phyloP scores from a whole-genome alignment of 2,113 vertebrate species.

The Tachysurus fulvidraco region DNA sequence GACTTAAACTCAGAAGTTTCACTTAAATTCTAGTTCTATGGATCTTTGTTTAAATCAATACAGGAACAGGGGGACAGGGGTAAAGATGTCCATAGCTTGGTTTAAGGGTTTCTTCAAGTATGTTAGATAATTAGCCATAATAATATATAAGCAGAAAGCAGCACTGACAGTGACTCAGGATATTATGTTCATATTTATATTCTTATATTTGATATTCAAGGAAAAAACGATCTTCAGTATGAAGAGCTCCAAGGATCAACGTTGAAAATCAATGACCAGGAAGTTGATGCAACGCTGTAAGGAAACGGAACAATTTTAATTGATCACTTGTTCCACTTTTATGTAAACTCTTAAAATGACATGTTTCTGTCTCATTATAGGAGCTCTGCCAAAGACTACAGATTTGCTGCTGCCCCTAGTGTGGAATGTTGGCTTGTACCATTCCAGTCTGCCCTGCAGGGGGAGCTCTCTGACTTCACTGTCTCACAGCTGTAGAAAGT shows the following conservation, averaged over 20 bases:
- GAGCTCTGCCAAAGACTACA: slow-evolving; percentile 43
- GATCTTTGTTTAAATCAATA: not conserved
- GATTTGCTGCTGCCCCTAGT: not conserved
- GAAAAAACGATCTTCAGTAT: slow-evolving; percentile 29
- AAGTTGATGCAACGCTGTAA: not conserved
- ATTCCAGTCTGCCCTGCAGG: slow-evolving; percentile 40
- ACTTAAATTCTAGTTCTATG: not conserved
- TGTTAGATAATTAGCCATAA: too few species aligned
- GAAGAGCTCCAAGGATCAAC: slow-evolving; percentile 21
- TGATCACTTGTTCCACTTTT: not conserved
- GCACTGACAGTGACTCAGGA: not conserved
- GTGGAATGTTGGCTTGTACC: slow-evolving; percentile 50
- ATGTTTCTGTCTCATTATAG: slow-evolving; percentile 32
- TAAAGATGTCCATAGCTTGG: not conserved
- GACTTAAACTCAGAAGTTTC: not conserved
- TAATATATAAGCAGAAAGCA: not conserved
- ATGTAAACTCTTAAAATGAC: too few species aligned
- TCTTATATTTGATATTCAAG: slow-evolving; percentile 17
- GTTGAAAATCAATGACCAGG: slow-evolving; percentile 22
- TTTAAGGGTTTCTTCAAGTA: not conserved
- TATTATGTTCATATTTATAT: too few species aligned
- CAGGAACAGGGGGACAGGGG: too few species aligned
- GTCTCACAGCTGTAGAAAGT: slow-evolving; percentile 33
- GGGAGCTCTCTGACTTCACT: slow-evolving; percentile 46
- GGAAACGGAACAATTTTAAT: not conserved